Evolutionary conservation across 2,797 vertebrate species (phyloP).

Genomic region (Pseudochirops corinnae): DNA sequence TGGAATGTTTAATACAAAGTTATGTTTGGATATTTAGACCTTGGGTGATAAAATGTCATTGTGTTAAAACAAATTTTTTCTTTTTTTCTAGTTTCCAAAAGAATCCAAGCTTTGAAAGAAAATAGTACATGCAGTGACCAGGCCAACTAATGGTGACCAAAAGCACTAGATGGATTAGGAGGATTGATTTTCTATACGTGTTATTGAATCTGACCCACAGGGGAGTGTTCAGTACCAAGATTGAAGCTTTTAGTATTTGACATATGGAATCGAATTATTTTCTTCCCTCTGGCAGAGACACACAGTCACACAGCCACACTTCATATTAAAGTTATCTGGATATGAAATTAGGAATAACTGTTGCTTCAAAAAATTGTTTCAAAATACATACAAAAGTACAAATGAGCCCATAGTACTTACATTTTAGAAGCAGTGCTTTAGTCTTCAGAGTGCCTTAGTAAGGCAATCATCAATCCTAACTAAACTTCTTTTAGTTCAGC

Average conservation of each 20-base stretch:
- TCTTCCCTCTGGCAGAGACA: conserved; percentile 23
- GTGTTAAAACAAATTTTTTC: conserved; percentile 21
- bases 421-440: conserved; percentile 16
- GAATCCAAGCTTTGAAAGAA: conserved; percentile 29
- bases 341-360: conserved; percentile 14
- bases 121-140: conserved; percentile 32
- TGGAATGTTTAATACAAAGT: background rate
- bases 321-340: conserved; percentile 25
- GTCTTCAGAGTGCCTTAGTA: background rate
- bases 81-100: conserved; percentile 39
- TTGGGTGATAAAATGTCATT: conserved; percentile 9
- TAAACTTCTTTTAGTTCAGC: conserved; percentile 34
- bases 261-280: conserved; percentile 38
- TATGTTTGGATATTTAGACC: conserved; percentile 52
- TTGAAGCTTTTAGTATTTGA: conserved; percentile 25
- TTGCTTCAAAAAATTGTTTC: background rate
- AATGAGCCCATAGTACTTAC: background rate
- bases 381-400: background rate
- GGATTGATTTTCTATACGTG: conserved; percentile 23
- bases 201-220: background rate
- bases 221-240: background rate
- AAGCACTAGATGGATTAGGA: conserved; percentile 5
- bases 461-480: conserved; percentile 13
- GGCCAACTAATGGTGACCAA: conserved; percentile 42
- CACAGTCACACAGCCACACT: background rate